Conservation (phyloP, 1,140 invertebrate species). For the Macrostomum lignano region DNA sequence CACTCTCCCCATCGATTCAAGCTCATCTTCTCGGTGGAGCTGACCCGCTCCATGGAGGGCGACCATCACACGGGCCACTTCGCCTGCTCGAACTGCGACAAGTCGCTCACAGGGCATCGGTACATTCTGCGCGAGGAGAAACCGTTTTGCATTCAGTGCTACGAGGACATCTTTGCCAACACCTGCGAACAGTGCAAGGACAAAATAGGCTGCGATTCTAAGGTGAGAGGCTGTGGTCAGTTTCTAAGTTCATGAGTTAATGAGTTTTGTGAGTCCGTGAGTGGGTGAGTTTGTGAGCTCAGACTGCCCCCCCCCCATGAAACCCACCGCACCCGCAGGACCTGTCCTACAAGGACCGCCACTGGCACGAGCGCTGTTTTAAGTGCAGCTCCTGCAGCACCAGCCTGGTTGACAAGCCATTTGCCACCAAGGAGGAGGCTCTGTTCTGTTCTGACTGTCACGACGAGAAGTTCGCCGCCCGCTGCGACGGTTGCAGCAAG, state of each 20-base stretch:
- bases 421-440: conserved; percentile 67
- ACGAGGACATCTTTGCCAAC: conserved; percentile 91
- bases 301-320: no score
- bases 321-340: no score
- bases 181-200: conserved; percentile 90
- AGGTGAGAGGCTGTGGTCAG: no score
- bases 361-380: conserved; percentile 94
- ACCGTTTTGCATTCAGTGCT: conserved; percentile 96
- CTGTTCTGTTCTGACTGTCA: conserved; percentile 98
- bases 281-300: no score
- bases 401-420: conserved; percentile 91
- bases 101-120: conserved; percentile 57
- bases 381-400: conserved; percentile 84
- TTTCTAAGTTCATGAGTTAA: no score
- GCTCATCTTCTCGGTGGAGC: conserved; percentile 98
- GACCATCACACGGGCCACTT: conserved; percentile 96
- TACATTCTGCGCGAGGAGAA: conserved; percentile 92
- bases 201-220: conserved; percentile 92
- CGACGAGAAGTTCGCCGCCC: conserved; percentile 82
- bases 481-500: conserved; percentile 88
- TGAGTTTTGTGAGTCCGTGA: no score
- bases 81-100: conserved; percentile 55
- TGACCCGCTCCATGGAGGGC: conserved; percentile 95
- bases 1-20: no score
- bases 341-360: conserved; percentile 85